Percentiles rank a stretch among this genome's conserved stretches.
Evolutionary conservation across 2,113 vertebrate genomes (phyloP).

Genomic region (Amazona guildingii): DNA sequence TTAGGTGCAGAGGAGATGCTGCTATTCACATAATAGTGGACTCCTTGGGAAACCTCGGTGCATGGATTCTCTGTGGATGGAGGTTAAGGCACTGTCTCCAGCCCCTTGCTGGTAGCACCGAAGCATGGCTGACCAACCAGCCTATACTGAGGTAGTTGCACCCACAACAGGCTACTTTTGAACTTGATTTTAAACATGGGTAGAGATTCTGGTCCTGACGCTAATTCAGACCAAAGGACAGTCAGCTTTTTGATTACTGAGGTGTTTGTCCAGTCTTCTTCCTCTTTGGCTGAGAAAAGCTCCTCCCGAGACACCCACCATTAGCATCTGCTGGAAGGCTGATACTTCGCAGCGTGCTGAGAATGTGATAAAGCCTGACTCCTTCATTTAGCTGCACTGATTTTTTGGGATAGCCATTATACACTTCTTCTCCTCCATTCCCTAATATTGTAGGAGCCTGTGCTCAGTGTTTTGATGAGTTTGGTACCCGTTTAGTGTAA

Average conservation of each 20-base stretch:
- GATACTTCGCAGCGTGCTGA: neutral
- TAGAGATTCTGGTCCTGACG: neutral
- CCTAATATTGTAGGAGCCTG: neutral
- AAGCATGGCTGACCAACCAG: neutral
- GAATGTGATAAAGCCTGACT: neutral
- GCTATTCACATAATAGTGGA: neutral
- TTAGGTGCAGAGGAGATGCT: neutral
- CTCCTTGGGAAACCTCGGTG: neutral
- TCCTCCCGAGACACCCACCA: neutral
- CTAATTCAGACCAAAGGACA: neutral
- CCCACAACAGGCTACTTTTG: neutral
- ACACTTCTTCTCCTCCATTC: neutral
- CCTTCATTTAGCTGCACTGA: neutral
- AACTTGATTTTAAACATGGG: neutral
- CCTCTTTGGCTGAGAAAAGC: neutral
- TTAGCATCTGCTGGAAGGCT: neutral
- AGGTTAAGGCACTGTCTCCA: neutral
- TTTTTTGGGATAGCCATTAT: neutral
- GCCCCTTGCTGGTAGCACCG: fast-evolving
- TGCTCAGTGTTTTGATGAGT: neutral
- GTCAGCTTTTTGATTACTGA: neutral
- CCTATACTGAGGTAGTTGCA: neutral
- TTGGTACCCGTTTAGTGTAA: neutral
- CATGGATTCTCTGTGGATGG: neutral
- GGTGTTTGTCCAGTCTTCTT: neutral